Base-by-base conservation (phyloP, 2,797 vertebrate species). In the Danionella dracula region DNA sequence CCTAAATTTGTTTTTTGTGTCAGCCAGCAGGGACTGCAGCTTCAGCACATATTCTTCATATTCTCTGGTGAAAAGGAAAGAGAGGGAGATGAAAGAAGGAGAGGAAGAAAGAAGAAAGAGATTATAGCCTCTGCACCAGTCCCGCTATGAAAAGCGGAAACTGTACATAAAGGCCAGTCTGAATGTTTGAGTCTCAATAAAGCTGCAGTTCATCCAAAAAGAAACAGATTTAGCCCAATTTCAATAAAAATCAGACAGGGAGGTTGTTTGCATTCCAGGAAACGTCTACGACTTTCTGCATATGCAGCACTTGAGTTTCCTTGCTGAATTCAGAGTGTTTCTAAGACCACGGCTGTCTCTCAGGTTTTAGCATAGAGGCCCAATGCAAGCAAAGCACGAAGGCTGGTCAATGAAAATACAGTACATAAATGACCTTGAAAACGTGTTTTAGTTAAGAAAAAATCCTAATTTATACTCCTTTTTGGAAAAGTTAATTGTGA, bases 21-120 rank as follows among this genome's bases (percentile, higher is more conserved):
- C 44, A 60, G 85, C 83, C 82, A 87, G 86, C 83, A 78, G 65
- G 72, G 77, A 84, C 81, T 85, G 85, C 86, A 82, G 82, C 79
- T 81, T 88, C 87, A 88, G 86, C 86, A 85, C 78, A 66, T 86
- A 85, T 82, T 82, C 76, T 74, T 81, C 72, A 80, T 85, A 83
- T 79, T 86, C 86, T 85, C 84, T 76, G 78, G 81, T 85, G 42
- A 11, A 49, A 20, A 66, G 41, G 5, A 23, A 17, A 27, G 42
- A 34, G 20, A 60, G 38, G 41, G 46, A 58, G 34, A 71, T 45
- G 21, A 49, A 66, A 40, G 21, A 23, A 51, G 11, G 27, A 56
- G 56, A 10, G 40, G 37, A 45, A 29, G 11, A 64, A 27, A 67
- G 71, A 56, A 55, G 10, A 56, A 35, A 49, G 15, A 32, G 31